Conservation (phyloP, 2,113 vertebrate genomes). For the Rhabdornis inornatus region DNA sequence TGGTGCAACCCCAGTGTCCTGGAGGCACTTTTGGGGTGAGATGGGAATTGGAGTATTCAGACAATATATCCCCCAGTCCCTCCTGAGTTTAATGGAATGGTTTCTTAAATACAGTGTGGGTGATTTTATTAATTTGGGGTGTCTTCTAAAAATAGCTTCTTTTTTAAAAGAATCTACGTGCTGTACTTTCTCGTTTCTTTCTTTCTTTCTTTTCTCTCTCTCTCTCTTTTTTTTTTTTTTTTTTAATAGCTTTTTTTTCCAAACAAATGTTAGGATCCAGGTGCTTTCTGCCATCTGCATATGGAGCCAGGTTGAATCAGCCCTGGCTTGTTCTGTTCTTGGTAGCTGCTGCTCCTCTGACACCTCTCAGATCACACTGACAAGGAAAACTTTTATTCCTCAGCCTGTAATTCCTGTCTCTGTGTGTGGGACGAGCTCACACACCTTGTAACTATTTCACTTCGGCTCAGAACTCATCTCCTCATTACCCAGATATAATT, state of each 20-base stretch:
- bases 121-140: background rate
- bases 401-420: constrained; percentile 49
- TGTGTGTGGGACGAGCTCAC: constrained; percentile 54
- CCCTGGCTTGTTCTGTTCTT: constrained; percentile 6
- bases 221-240: background rate
- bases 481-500: constrained; percentile 20
- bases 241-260: background rate
- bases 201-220: background rate
- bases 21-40: background rate
- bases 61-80: background rate
- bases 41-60: background rate
- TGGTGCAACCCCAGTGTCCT: background rate
- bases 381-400: constrained; percentile 45
- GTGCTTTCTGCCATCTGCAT: background rate
- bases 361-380: constrained; percentile 35
- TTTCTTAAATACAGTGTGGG: background rate
- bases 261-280: background rate
- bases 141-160: background rate
- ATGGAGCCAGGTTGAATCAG: background rate
- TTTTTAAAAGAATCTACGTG: background rate
- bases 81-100: background rate
- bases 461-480: background rate
- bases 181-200: background rate
- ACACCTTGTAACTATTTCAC: constrained; percentile 43
- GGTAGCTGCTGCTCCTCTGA: constrained; percentile 30